Base-by-base conservation (phyloP, 2,888 invertebrate genomes). In the Nematopogon swammerdamellus region DNA sequence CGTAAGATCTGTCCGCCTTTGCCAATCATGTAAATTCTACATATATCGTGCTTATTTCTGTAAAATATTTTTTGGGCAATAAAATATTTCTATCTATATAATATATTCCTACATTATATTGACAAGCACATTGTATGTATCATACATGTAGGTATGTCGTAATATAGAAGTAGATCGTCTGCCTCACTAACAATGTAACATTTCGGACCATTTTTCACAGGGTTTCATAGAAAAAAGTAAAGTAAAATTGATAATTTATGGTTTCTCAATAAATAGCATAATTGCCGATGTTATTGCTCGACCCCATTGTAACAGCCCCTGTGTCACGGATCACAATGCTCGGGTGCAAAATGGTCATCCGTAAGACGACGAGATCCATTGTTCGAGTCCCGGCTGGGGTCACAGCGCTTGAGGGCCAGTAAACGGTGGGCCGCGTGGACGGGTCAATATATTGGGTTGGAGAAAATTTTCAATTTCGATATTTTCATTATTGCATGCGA, bases 321-420 rank as follows among this genome's bases (percentile, higher is more conserved):
- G 36, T 36, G 36, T 36, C 36, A 36, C 36, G 14, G 36, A 8
- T 4, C 6, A 36, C 36, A 36, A 36, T 14, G 36, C 11, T 36
- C 14, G 36, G 36, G 36, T 36, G 36, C 36, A 14, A 36, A 36
- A 36, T 36, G 72, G 70, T 73, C 72, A 71, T 64, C 60, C 63
- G 63, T 60, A 74, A 79, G 77, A 77, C 66, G 76, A 60, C 63
- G 50, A 47, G 49, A 47, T 18, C 61, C 56, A 64, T 72, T 74
- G 79, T 75, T 75, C 76, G 74, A 53, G 30, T 20, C 25, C 58
- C 58, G 49, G 53, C 18, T 63, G 62, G 77, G 79, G 75, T 75
- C 77, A 74, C 68, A 72, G 72, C 68, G 72, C 70, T 70, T 68
- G 64, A 46, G 61, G 74, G 77, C 72, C 72, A 70, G 71, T 25